A percentile compares a stretch with the other conserved stretches of the same genome.
Evolutionary conservation across 2,888 invertebrate species (phyloP).

Genomic region (Liopterus haemorrhoidalis): DNA sequence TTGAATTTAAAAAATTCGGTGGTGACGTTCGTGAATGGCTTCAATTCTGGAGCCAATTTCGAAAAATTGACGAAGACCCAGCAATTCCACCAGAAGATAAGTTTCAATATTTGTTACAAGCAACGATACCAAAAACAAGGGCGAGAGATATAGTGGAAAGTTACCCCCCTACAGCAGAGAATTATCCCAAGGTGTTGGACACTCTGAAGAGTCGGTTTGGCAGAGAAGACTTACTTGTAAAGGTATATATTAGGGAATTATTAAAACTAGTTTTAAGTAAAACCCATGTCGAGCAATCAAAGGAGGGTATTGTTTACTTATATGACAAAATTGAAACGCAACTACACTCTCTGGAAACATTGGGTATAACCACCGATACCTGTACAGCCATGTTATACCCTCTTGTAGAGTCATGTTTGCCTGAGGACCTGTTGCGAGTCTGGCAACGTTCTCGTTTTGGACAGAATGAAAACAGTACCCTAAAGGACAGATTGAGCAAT

Average conservation of each 20-base stretch:
- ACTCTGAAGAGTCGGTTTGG: conserved; percentile 34
- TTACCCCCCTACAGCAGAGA: conserved; percentile 26
- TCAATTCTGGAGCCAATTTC: conserved; percentile 32
- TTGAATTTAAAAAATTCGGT: conserved; percentile 27
- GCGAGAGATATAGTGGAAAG: conserved; percentile 30
- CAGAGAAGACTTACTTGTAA: conserved; percentile 34
- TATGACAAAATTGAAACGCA: conserved; percentile 36
- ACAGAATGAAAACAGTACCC: not conserved
- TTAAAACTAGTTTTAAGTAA: conserved; percentile 34
- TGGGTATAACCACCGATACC: conserved; percentile 34
- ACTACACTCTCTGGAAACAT: conserved; percentile 33
- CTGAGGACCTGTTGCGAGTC: conserved; percentile 31
- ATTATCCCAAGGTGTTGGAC: conserved; percentile 29
- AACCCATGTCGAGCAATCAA: conserved; percentile 19
- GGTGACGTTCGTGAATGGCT: conserved; percentile 32
- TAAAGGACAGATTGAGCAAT: not conserved
- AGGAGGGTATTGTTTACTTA: conserved; percentile 22
- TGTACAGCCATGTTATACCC: conserved; percentile 36
- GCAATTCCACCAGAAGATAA: conserved; percentile 28
- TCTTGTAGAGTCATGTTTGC: conserved; percentile 36
- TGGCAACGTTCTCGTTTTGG: conserved; percentile 29
- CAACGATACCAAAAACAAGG: conserved; percentile 22
- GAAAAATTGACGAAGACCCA: conserved; percentile 29
- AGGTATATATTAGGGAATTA: conserved; percentile 36
- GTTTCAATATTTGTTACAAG: conserved; percentile 29